Conservation (phyloP, 1,140 invertebrate species). For the Atta cephalotes region DNA sequence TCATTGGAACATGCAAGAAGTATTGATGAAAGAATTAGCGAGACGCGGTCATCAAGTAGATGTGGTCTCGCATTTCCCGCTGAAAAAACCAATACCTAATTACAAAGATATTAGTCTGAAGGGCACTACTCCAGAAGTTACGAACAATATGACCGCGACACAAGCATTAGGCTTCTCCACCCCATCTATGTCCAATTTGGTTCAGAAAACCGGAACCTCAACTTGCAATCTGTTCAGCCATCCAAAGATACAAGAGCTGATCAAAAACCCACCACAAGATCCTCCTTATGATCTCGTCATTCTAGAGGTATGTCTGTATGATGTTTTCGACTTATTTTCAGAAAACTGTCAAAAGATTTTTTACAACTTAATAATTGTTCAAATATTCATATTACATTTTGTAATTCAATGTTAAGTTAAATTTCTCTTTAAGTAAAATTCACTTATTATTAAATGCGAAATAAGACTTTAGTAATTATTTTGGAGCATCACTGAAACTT, state of each 20-base stretch:
- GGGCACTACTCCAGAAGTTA: slow-evolving; percentile 42
- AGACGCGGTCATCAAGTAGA: slow-evolving; percentile 84
- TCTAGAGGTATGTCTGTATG: slow-evolving; percentile 64
- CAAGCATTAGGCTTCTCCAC: neutral
- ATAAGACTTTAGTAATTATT: slow-evolving; percentile 4
- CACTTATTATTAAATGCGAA: neutral
- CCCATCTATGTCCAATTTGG: fast-evolving
- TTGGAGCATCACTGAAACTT: neutral
- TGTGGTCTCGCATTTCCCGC: slow-evolving; percentile 82
- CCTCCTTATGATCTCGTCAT: slow-evolving; percentile 73
- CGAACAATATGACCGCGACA: slow-evolving; percentile 26
- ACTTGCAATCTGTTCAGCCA: slow-evolving; percentile 50
- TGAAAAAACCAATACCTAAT: slow-evolving; percentile 79
- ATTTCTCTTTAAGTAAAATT: neutral
- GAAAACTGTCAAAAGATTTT: neutral
- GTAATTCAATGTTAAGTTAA: neutral
- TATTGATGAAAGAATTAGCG: slow-evolving; percentile 81
- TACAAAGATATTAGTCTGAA: slow-evolving; percentile 78
- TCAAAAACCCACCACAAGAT: slow-evolving; percentile 66
- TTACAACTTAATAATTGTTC: neutral
- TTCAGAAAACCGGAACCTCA: neutral
- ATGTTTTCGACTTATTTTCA: neutral
- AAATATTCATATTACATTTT: neutral
- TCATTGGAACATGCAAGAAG: slow-evolving; percentile 81
- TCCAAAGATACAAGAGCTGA: slow-evolving; percentile 40